Base-by-base conservation (phyloP, 2,888 invertebrate species). In the Serripes groenlandicus region DNA sequence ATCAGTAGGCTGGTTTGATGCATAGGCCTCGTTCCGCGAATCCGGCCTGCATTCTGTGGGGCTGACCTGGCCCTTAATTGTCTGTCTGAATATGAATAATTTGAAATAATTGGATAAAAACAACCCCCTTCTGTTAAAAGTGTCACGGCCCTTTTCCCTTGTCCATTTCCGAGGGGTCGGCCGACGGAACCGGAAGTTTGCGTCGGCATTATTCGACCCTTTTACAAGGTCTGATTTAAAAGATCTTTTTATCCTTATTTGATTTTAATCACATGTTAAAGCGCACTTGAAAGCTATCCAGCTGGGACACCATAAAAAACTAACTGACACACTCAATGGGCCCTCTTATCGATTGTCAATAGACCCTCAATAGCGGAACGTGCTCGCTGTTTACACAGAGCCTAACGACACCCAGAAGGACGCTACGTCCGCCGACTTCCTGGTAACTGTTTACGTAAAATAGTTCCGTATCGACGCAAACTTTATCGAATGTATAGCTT, bases 1-100 rank as follows among this genome's bases (percentile, higher is more conserved):
- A 93, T 83, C 0, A 81, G 78, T 66, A 93, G 80, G 9, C 92
- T 93, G 11, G 90, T 90, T 64, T 64, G 81, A 72, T 93, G 93
- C 93, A 93, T 93, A 11, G 91, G 89, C n/a, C 93, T 79, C 15
- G 75, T 84, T 1, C 93, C 93, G 68, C 90, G 69, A 15, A 83
- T 83, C 26, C 84, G 52, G 18, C 88, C 87, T 18, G 82, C 78
- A 30, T 84, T 72, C 70, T 88, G 87, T 2, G 92, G 91, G 0
- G 89, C 88, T 2, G 92, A 87, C 52, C 85, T 78, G 9, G 83
- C 81, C 58, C 89, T 72, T 30, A 66, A 68, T n/a, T 76, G 77
- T 68, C 90, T 81, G 70, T 91, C 91, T 58, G 56, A 77, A 66
- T 92, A 90, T 2, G 91, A 84, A 34, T 86, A 86, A 60, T 91